A percentile compares a stretch with the other conserved stretches of the same genome.
These are phyloP conservation scores for Achlya flavicornis DNA, from an alignment of 2,888 invertebrate species.

Conservation along the genomic window DNA sequence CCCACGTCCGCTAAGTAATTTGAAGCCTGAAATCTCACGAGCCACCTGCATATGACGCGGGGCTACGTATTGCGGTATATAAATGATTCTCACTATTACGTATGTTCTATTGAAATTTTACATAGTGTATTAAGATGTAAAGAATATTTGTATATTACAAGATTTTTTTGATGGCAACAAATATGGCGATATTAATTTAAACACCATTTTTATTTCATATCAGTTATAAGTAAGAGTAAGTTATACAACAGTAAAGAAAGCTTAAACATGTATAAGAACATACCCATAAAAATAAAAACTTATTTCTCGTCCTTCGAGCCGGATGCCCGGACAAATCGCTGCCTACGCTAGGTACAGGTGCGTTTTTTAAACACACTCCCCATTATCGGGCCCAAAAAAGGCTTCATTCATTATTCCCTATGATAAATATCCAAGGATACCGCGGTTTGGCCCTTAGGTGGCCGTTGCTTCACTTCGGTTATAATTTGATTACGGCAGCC, in stretches of 20 bases:
- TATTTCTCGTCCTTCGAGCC: not conserved
- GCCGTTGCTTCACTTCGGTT: constrained; percentile 45
- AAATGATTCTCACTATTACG: not conserved
- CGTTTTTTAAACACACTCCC: constrained; percentile 18
- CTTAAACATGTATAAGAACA: not conserved
- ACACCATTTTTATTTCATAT: too few relatives aligned
- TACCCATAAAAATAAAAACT: not conserved
- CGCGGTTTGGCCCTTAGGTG: constrained; percentile 59
- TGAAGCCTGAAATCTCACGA: constrained; percentile 42
- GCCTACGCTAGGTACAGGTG: constrained; percentile 4
- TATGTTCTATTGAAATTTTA: not conserved
- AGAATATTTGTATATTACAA: too few relatives aligned
- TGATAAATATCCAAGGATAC: constrained; percentile 64
- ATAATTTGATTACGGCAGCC: constrained; percentile 69
- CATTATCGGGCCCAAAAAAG: constrained; percentile 57
- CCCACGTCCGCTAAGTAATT: constrained; percentile 23
- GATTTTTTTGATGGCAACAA: too few relatives aligned
- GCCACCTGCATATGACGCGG: constrained; percentile 25
- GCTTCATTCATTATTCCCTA: constrained; percentile 61
- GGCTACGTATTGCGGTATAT: constrained; percentile 13
- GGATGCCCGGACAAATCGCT: not conserved
- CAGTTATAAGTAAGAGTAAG: too few relatives aligned
- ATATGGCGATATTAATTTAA: too few relatives aligned
- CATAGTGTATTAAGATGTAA: not conserved
- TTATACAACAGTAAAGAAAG: too few relatives aligned